Evolutionary conservation across 2,113 vertebrate genomes (phyloP).

Genomic region (Pavo muticus): DNA sequence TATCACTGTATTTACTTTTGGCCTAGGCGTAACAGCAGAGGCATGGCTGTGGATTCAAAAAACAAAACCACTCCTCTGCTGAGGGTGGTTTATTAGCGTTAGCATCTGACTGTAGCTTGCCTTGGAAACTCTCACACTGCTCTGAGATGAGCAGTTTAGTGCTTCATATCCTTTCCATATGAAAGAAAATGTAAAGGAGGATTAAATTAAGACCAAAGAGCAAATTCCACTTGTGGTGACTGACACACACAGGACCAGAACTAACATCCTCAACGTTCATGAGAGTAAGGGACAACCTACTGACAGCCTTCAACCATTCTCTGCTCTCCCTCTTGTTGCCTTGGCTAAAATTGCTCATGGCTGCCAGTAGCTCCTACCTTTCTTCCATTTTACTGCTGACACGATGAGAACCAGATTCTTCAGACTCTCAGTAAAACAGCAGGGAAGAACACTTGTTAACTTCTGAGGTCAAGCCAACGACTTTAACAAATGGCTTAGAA

Average conservation of each 20-base stretch:
- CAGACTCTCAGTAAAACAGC: background rate
- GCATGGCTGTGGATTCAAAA: background rate
- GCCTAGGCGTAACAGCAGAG: background rate
- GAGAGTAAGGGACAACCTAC: background rate
- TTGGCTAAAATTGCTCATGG: background rate
- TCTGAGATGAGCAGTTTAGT: background rate
- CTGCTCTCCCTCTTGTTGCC: background rate
- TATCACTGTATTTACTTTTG: slow-evolving; percentile 16
- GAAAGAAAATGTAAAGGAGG: background rate
- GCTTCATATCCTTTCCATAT: background rate
- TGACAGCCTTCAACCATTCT: background rate
- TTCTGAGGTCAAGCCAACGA: background rate
- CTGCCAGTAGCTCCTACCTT: background rate
- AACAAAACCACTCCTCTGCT: background rate
- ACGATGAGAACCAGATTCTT: background rate
- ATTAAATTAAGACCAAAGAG: background rate
- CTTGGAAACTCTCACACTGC: background rate
- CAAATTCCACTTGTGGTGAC: slow-evolving; percentile 38
- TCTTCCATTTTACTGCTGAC: background rate
- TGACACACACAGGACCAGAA: slow-evolving; percentile 22
- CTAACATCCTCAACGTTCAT: background rate
- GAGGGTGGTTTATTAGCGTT: background rate
- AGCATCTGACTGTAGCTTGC: background rate
- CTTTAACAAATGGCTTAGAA: background rate
- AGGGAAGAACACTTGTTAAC: background rate